Conservation (phyloP, 2,888 invertebrate genomes). For the Adelphocoris suturalis region DNA sequence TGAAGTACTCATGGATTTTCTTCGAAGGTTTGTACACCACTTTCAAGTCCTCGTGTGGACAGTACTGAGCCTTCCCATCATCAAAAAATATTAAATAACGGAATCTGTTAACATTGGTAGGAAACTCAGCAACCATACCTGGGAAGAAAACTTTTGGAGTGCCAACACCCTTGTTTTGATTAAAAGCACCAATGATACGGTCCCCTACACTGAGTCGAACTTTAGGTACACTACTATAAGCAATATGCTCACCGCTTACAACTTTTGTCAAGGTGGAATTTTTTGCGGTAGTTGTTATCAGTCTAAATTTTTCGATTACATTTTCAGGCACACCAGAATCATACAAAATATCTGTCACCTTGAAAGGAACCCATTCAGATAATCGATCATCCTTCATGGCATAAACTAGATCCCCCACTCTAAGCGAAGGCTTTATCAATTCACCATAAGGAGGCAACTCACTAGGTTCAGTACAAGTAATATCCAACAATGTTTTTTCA, state of each 20-base stretch:
- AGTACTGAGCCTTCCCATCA: slow-evolving; percentile 95
- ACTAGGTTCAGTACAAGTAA: not conserved
- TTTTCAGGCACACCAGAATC: slow-evolving; percentile 58
- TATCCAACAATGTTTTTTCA: not conserved
- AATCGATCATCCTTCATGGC: slow-evolving; percentile 80
- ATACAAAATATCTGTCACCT: slow-evolving; percentile 79
- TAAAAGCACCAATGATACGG: slow-evolving; percentile 85
- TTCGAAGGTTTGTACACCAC: slow-evolving; percentile 85
- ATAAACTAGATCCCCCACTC: slow-evolving; percentile 81
- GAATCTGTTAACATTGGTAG: slow-evolving; percentile 86
- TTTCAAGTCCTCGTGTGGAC: slow-evolving; percentile 84
- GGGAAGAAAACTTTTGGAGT: slow-evolving; percentile 83
- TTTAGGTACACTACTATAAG: slow-evolving; percentile 83
- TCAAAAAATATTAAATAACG: slow-evolving; percentile 96
- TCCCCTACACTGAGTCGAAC: slow-evolving; percentile 90
- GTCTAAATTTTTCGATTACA: slow-evolving; percentile 13
- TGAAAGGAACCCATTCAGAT: slow-evolving; percentile 82
- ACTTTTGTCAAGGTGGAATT: not conserved
- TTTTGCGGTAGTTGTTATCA: not conserved
- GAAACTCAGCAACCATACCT: slow-evolving; percentile 90
- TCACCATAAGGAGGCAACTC: slow-evolving; percentile 82
- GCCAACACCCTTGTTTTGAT: not conserved
- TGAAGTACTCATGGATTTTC: slow-evolving; percentile 58
- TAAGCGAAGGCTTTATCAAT: slow-evolving; percentile 80
- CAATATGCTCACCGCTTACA: slow-evolving; percentile 79